Conservation (phyloP, 1,140 invertebrate genomes). For the Drosophila subobscura region DNA sequence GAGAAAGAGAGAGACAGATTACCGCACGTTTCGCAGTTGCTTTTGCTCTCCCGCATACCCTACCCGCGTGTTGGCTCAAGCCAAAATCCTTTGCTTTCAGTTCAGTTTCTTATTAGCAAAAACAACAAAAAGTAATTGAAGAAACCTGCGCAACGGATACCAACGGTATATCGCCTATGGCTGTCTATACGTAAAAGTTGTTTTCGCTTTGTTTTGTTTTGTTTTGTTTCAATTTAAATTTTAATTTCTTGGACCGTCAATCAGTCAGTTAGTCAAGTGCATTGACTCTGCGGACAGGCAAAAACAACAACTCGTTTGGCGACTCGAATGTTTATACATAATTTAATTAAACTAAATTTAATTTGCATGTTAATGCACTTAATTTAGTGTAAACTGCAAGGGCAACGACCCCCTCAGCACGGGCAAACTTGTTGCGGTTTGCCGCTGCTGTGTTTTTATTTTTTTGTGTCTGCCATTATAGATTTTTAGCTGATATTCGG, state of each 20-base stretch:
- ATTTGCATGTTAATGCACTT: slow-evolving; percentile 71
- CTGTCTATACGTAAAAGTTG: slow-evolving; percentile 10
- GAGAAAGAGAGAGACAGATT: slow-evolving; percentile 10
- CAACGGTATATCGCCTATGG: slow-evolving; percentile 13
- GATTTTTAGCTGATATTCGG: neutral
- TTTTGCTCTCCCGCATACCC: too few species aligned
- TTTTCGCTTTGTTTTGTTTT: slow-evolving; percentile 27
- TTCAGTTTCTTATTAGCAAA: too few species aligned
- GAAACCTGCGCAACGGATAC: neutral
- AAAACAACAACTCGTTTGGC: slow-evolving; percentile 32
- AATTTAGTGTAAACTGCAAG: slow-evolving; percentile 72
- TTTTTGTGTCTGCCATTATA: slow-evolving; percentile 9
- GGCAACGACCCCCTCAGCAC: slow-evolving; percentile 40
- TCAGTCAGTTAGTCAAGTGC: slow-evolving; percentile 30
- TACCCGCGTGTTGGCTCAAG: too few species aligned
- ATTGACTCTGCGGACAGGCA: slow-evolving; percentile 50
- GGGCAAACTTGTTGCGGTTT: slow-evolving; percentile 23
- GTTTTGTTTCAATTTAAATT: slow-evolving; percentile 34
- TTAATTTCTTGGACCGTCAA: slow-evolving; percentile 54
- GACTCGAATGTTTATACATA: slow-evolving; percentile 44
- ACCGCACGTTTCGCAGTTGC: slow-evolving; percentile 12
- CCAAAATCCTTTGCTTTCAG: too few species aligned
- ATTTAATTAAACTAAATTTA: slow-evolving; percentile 80
- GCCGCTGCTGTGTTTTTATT: neutral
- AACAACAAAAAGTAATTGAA: neutral